Conservation (phyloP, 2,797 vertebrate species). For the Sebastes umbrosus region DNA sequence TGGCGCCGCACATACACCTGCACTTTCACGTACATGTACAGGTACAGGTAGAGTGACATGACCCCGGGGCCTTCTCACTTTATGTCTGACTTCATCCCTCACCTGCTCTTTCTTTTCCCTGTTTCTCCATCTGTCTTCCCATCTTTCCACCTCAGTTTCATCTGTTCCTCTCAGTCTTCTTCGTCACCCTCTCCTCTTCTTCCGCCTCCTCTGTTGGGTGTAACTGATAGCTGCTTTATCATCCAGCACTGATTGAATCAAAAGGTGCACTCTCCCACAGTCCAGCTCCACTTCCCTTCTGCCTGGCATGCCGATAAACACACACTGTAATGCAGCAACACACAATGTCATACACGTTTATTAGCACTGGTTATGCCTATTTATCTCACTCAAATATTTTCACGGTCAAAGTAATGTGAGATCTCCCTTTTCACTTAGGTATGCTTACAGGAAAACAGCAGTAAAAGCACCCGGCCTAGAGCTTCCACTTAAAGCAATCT, state of each 20-base stretch:
- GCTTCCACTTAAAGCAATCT: slow-evolving; percentile 66
- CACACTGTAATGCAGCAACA: background rate
- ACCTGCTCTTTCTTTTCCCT: background rate
- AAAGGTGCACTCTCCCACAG: slow-evolving; percentile 64
- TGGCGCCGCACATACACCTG: slow-evolving; percentile 25
- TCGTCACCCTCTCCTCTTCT: background rate
- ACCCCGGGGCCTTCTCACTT: background rate
- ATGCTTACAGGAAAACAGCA: slow-evolving; percentile 68
- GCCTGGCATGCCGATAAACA: background rate
- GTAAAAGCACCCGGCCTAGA: slow-evolving; percentile 52
- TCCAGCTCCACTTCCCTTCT: slow-evolving; percentile 15
- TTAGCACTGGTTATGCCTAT: slow-evolving; percentile 19
- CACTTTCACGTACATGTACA: background rate
- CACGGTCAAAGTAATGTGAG: slow-evolving; percentile 62
- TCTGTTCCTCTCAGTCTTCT: slow-evolving; percentile 1
- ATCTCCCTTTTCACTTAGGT: slow-evolving; percentile 50
- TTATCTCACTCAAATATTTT: slow-evolving; percentile 47
- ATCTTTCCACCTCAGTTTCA: background rate
- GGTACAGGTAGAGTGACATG: background rate
- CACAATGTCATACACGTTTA: slow-evolving; percentile 34
- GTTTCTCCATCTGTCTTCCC: background rate
- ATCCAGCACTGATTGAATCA: slow-evolving; percentile 68
- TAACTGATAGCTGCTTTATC: slow-evolving; percentile 75
- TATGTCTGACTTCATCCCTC: background rate
- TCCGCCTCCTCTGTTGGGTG: slow-evolving; percentile 32